A percentile compares a stretch with the other conserved stretches of the same genome.
Evolutionary conservation across 2,797 vertebrate species (phyloP).

Genomic region (Hippocampus kuda): DNA sequence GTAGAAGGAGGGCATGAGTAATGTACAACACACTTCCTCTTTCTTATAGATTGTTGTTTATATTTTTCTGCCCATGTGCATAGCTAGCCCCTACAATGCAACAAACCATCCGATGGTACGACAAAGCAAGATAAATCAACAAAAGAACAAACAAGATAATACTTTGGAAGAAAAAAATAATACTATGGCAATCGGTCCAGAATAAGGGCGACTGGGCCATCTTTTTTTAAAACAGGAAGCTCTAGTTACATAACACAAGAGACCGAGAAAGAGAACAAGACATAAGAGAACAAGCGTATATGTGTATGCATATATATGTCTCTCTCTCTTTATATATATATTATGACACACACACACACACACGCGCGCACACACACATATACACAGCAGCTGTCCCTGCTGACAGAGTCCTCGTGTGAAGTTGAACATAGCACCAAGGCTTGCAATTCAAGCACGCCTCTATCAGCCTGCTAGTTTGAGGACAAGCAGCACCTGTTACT

Average conservation of each 20-base stretch:
- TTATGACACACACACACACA: too few relatives aligned
- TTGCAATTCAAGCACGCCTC: conserved; percentile 26
- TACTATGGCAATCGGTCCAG: background rate
- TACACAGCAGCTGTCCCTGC: conserved; percentile 19
- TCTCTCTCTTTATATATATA: too few relatives aligned
- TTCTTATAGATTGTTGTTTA: conserved; percentile 22
- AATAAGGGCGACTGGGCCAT: background rate
- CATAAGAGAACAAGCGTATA: background rate
- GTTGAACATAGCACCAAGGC: conserved; percentile 23
- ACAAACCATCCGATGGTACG: background rate
- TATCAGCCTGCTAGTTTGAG: conserved; percentile 28
- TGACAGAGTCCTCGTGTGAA: conserved; percentile 3
- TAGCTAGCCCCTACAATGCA: background rate
- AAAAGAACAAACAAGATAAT: background rate
- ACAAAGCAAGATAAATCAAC: background rate
- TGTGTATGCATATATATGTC: background rate
- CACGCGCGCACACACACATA: too few relatives aligned
- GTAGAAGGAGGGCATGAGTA: conserved; percentile 40
- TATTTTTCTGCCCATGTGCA: background rate
- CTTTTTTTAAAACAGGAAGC: conserved; percentile 59
- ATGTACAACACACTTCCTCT: conserved; percentile 62
- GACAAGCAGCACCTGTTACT: conserved; percentile 57
- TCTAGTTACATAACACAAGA: conserved; percentile 45
- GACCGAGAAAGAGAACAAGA: conserved; percentile 14
- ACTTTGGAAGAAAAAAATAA: background rate